Base-by-base conservation (phyloP, 2,797 vertebrate species). In the Coracias cyanogaster region DNA sequence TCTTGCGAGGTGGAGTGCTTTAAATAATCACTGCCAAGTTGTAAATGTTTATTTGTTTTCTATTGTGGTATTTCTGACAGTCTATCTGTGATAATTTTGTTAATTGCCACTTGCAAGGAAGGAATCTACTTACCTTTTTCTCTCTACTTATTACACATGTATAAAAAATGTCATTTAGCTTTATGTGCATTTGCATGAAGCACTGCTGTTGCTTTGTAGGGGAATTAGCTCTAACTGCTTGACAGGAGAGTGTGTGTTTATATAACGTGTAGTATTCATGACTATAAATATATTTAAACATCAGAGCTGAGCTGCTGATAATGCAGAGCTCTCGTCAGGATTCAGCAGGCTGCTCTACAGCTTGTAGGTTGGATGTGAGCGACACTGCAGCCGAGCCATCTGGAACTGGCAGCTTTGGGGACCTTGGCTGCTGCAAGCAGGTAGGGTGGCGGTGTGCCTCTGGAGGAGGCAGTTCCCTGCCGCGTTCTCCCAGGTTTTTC, bases 231-330 rank as follows among this genome's bases (percentile, higher is more conserved):
- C 35, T 26, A 43, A 41, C 29, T 66, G 87, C 80, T 52, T 82
- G 67, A 62, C 90, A 94, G 86, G 33, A 90, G 61, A 80, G 39
- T 7, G 33, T 85, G 58, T 95, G 67, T 87, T 91, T 77, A 74
- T 87, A 24, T 58, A 83, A 89, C 7, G 41, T 55, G 41, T 21
- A 54, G 29, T 70, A 70, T 58, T 48, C 48, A 16, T 29, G 62
- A 15, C 64, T 87, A 26, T 79, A 89, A 93, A 94, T 83, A 57
- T 9, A 37, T 54, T 82, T 61, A 67, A 90, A 90, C 71, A 80
- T 31, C 25, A 24, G 61, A 51, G 46, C 8, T 15, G 65, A 21
- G 65, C 4, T 82, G 65, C 72, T 93, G 92, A 48, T 90, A 52
- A 41, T 14, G 39, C 69, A 67, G 80, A 54, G 52, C 52, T 86